Conservation (phyloP, 2,797 vertebrate species). For the Peromyscus attwateri region DNA sequence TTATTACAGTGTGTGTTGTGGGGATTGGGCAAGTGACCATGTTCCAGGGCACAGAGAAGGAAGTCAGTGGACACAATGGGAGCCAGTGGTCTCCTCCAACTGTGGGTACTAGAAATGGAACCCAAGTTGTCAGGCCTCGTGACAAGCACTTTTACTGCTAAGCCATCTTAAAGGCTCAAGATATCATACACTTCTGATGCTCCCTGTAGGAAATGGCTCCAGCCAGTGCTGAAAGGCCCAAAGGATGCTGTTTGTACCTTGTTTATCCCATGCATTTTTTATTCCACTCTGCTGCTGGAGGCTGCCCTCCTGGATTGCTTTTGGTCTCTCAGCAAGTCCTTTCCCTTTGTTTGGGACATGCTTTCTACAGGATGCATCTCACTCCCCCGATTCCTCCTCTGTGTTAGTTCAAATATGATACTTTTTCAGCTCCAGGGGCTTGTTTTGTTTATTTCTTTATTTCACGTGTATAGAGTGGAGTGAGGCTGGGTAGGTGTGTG, state of each 20-base stretch:
- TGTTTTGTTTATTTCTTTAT: background rate
- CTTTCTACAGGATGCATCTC: background rate
- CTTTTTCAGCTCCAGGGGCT: background rate
- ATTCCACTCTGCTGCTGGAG: background rate
- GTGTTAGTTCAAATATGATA: background rate
- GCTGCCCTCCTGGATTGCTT: background rate
- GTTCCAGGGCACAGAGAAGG: background rate
- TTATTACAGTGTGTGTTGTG: background rate
- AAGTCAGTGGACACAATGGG: no score
- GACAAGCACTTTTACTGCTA: background rate
- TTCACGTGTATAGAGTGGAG: background rate
- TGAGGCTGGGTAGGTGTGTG: background rate
- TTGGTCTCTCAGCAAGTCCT: background rate
- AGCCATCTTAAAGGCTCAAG: background rate
- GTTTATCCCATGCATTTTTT: no score
- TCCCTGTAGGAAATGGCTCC: background rate
- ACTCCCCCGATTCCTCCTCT: background rate
- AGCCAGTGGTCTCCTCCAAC: background rate
- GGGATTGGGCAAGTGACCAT: background rate
- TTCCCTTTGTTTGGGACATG: background rate
- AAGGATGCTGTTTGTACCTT: no score
- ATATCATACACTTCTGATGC: background rate
- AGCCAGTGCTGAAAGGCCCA: rapidly evolving
- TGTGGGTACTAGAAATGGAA: background rate
- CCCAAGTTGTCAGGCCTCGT: background rate